phyloP scores from a whole-genome alignment of 2,888 invertebrate species.

The Nemurella pictetii region DNA sequence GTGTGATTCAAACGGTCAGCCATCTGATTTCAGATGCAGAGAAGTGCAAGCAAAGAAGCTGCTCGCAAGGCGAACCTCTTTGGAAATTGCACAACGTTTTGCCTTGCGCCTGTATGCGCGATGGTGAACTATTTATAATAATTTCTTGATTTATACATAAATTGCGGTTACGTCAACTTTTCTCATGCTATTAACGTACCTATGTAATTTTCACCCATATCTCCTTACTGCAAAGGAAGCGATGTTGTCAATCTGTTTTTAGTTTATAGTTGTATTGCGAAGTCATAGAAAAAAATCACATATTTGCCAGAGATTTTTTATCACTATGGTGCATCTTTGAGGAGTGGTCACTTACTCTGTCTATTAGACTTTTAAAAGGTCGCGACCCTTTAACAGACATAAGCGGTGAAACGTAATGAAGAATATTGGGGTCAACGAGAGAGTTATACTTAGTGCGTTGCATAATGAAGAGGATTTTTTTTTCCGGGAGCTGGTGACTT shows the following conservation, averaged over 20 bases:
- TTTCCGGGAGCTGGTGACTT: not conserved
- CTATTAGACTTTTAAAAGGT: not conserved
- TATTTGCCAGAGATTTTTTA: not conserved
- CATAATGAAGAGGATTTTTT: not conserved
- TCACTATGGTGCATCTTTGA: not conserved
- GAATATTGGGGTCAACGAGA: constrained; percentile 12
- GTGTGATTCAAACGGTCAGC: not conserved
- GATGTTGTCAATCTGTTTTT: too few species aligned
- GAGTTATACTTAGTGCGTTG: not conserved
- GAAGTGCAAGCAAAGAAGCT: too few species aligned
- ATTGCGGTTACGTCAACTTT: not conserved
- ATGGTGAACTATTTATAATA: not conserved
- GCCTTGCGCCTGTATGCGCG: not conserved
- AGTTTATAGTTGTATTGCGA: too few species aligned
- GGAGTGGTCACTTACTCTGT: not conserved
- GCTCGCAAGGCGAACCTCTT: not conserved
- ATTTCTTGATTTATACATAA: not conserved
- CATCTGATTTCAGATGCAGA: not conserved
- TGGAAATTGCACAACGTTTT: not conserved
- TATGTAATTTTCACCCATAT: not conserved
- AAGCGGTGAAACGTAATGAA: not conserved
- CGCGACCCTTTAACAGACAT: not conserved
- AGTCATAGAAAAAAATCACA: not conserved
- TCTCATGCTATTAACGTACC: not conserved
- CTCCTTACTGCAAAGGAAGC: not conserved